Evolutionary conservation across 1,140 invertebrate species (phyloP), one percentile per base, ranked within the genome.

Genomic region (Asobara japonica): DNA sequence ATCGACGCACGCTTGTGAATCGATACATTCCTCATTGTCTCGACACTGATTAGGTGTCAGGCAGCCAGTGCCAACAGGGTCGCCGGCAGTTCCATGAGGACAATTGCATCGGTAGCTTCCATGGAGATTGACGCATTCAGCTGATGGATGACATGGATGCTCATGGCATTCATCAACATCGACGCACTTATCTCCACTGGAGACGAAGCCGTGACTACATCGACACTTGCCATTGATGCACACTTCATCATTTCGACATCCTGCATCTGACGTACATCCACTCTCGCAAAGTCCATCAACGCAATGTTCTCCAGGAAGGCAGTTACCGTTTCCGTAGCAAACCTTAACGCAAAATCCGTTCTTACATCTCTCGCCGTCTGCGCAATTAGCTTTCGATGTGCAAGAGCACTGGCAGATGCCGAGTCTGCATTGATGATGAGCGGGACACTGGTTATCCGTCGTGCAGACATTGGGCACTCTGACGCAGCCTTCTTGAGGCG

Each of bases 291-390:
- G 89, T 36, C 95, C 94, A 75, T 93, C 91, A n/a, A 91, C 90
- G 78, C 96, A 97, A 45, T 97, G 91, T 89, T 97, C 95, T 65
- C 96, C 95, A 6, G 93, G 92, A 70, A 96, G 87, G 76, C 96
- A 97, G 79, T 97, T 97, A 77, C 93, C 94, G 79, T 96, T 95
- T 3, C 93, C 91, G 79, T 95, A 95, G 81, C 96, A 97, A 30
- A 96, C 90, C 88, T 95, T 96, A 13, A 92, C 88, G 76, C 95
- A 97, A 29, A 93, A 89, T 73, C 91, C 93, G 69, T 93, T 91
- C 64, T 90, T 89, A 77, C 95, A 97, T 60, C 93, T 90, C 86
- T 97, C 95, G 11, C 95, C 95, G 18, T 93, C 89, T 0, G 94
- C 95, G 82, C 95, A 96, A 51, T 91, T 87, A 3, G 84, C 87